A percentile compares a stretch with the other conserved stretches of the same genome.
phyloP scores from a whole-genome alignment of 2,888 invertebrate genomes.

The Erebia aethiops region DNA sequence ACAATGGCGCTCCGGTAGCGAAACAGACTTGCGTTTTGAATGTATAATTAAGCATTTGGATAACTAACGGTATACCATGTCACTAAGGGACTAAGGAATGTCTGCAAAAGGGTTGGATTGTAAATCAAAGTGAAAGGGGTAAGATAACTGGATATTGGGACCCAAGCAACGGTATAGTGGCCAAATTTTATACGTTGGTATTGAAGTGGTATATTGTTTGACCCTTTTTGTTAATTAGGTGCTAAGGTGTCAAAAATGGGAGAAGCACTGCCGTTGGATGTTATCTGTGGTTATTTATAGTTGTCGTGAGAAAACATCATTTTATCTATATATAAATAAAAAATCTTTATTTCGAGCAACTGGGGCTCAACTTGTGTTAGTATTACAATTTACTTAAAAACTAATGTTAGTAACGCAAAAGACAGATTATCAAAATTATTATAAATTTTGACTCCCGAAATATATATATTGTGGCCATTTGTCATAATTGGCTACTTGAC shows the following conservation, averaged over 20 bases:
- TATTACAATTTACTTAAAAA: too few relatives aligned
- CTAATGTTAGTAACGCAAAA: too few relatives aligned
- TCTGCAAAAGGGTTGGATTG: constrained; percentile 44
- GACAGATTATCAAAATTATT: too few relatives aligned
- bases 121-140: constrained; percentile 51
- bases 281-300: too few relatives aligned
- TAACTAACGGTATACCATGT: constrained; percentile 40
- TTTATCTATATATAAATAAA: too few relatives aligned
- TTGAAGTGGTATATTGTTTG: not conserved
- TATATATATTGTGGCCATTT: too few relatives aligned
- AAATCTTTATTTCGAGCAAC: too few relatives aligned
- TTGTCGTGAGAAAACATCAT: too few relatives aligned
- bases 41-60: constrained; percentile 54
- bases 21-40: constrained; percentile 47
- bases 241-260: not conserved
- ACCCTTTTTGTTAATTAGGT: not conserved
- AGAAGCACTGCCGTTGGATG: not conserved
- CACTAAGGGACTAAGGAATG: constrained; percentile 33
- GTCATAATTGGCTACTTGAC: too few relatives aligned
- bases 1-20: constrained; percentile 46
- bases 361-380: too few relatives aligned
- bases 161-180: constrained; percentile 55
- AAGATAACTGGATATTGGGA: constrained; percentile 47
- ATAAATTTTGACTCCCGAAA: too few relatives aligned
- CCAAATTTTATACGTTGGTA: constrained; percentile 53